Evolutionary conservation across 2,797 vertebrate genomes (phyloP), one percentile per base, ranked within the genome.

Genomic region (Prunella strophiata): DNA sequence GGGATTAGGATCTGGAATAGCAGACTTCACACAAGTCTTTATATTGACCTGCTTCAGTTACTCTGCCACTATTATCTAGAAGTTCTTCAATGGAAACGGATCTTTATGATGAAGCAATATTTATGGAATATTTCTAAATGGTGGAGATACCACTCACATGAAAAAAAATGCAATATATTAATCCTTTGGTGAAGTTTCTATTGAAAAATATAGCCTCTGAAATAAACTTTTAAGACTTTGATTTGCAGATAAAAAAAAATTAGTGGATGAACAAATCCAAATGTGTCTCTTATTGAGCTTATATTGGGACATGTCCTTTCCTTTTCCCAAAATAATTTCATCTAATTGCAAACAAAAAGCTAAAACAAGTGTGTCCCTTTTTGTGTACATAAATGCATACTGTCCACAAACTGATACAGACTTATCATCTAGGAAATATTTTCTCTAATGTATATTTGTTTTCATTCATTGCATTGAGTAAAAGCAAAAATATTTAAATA

Each of bases 401-500:
- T 10, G 59, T 74, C 38, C 54, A 45, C 48, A 47, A 70, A 51
- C 48, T 87, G 74, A 61, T n/a, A 58, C 8, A 88, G 47, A 67
- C 22, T 86, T 81, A 91, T 91, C 8, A 70, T 45, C 38, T 88
- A 79, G 45, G 90, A 93, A 68, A 94, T 65, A 90, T 59, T 90
- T 96, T 93, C 40, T 61, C 71, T 57, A 7, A 85, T 94, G 15
- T 58, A n/a, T 29, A 93, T 91, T 89, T 72, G 5, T 65, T 96
- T 81, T 62, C 9, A 29, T 77, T 91, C 85, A 78, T 76, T 88
- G 42, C 55, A 93, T 72, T 93, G 50, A 40, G 86, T 66, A 68
- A 76, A 94, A 96, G 32, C 36, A 45, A 83, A 83, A 91, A 29
- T 61, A 97, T 96, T 96, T 86, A 66, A 95, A 92, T 68, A 74